These are phyloP conservation scores for Cynocephalus volans DNA, from an alignment of 2,113 vertebrate genomes.

Conservation along the genomic window DNA sequence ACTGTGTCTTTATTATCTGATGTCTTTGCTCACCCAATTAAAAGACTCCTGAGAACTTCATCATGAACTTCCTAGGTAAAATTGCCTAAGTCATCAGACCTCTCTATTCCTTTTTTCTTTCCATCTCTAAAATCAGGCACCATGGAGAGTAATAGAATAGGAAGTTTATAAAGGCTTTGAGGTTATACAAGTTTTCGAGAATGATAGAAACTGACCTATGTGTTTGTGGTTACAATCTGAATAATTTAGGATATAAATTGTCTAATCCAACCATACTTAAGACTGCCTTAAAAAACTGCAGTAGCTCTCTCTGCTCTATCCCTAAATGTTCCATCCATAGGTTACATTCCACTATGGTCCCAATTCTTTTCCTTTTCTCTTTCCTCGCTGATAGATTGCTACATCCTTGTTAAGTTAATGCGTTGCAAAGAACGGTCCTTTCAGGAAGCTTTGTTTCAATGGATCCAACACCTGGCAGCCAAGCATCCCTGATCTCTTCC, in stretches of 20 bases:
- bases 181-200: not conserved
- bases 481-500: slow-evolving; percentile 15
- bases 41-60: slow-evolving; percentile 16
- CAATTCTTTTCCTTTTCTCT: not conserved
- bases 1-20: not conserved
- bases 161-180: not conserved
- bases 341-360: not conserved
- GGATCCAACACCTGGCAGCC: not conserved
- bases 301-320: not conserved
- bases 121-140: not conserved
- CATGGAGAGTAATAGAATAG: not conserved
- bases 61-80: not conserved
- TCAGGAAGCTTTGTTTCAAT: slow-evolving; percentile 20
- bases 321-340: not conserved
- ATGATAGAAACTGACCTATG: not conserved
- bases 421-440: not conserved
- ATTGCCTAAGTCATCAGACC: not conserved
- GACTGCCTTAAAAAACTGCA: not conserved
- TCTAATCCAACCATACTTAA: slow-evolving; percentile 16
- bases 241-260: not conserved
- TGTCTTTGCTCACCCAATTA: not conserved
- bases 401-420: not conserved
- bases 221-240: not conserved
- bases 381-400: not conserved
- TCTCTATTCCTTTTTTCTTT: not conserved